These are phyloP conservation scores for Thalassarche chlororhynchos DNA, from an alignment of 2,113 vertebrate species.

Conservation along the genomic window DNA sequence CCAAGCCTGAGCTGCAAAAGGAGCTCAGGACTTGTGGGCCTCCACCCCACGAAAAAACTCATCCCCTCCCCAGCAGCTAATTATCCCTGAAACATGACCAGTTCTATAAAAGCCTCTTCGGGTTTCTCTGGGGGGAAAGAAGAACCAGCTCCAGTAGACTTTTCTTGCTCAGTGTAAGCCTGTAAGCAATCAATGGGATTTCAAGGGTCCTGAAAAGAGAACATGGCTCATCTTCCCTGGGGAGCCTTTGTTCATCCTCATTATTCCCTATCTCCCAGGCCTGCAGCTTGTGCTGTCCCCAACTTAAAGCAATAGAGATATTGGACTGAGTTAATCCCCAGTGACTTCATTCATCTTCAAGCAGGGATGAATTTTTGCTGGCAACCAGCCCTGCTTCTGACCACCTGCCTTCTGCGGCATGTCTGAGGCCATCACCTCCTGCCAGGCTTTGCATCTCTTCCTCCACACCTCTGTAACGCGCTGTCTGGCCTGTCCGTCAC, in stretches of 20 bases:
- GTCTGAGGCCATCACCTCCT: background rate
- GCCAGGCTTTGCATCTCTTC: background rate
- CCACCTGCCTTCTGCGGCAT: background rate
- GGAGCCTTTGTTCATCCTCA: background rate
- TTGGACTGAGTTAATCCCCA: background rate
- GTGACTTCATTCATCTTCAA: background rate
- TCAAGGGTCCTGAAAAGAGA: background rate
- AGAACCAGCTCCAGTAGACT: background rate
- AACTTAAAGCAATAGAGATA: background rate
- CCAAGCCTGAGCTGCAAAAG: no score
- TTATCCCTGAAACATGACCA: background rate
- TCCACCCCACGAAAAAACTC: background rate
- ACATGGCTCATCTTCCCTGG: background rate
- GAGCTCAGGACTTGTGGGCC: background rate
- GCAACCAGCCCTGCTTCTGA: background rate
- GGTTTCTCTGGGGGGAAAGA: background rate
- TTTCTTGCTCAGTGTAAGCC: background rate
- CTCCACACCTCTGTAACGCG: background rate
- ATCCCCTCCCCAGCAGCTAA: background rate
- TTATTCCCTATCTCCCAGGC: background rate
- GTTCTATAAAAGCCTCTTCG: background rate
- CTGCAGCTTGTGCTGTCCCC: background rate
- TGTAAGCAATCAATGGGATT: background rate
- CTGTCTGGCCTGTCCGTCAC: background rate
- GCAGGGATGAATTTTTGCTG: background rate